Evolutionary conservation across 1,140 invertebrate species (phyloP).

Genomic region (Caenorhabditis briggsae): DNA sequence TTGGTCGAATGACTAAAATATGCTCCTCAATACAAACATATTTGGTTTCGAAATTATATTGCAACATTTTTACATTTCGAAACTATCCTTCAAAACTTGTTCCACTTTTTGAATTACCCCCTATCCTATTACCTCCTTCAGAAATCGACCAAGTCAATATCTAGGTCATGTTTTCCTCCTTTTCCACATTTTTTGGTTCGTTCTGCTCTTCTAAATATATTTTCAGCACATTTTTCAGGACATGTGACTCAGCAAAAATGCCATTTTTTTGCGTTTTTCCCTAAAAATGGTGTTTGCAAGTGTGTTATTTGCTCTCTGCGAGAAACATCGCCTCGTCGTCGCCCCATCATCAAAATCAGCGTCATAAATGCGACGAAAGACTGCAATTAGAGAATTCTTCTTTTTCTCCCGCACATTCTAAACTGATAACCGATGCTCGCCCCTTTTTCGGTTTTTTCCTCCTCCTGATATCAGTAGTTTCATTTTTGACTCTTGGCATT

Average conservation of each 20-base stretch:
- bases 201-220: background rate
- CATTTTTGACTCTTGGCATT: background rate
- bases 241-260: background rate
- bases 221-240: background rate
- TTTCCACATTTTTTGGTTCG: background rate
- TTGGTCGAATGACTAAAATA: too few species aligned
- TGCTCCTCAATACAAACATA: too few species aligned
- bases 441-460: background rate
- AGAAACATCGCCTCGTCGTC: background rate
- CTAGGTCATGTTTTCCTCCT: background rate
- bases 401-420: background rate
- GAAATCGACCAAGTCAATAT: too few species aligned
- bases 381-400: background rate
- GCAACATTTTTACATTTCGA: too few species aligned
- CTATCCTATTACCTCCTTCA: too few species aligned
- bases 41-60: too few species aligned
- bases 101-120: too few species aligned
- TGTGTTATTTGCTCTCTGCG: constrained; percentile 27
- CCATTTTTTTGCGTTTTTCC: background rate
- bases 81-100: too few species aligned
- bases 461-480: background rate
- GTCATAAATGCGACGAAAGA: constrained; percentile 23
- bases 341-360: constrained; percentile 22
- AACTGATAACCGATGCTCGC: background rate
- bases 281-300: constrained; percentile 33